Evolutionary conservation across 1,140 invertebrate genomes (phyloP), one percentile per base, ranked within the genome.

Genomic region (Drosophila biarmipes): DNA sequence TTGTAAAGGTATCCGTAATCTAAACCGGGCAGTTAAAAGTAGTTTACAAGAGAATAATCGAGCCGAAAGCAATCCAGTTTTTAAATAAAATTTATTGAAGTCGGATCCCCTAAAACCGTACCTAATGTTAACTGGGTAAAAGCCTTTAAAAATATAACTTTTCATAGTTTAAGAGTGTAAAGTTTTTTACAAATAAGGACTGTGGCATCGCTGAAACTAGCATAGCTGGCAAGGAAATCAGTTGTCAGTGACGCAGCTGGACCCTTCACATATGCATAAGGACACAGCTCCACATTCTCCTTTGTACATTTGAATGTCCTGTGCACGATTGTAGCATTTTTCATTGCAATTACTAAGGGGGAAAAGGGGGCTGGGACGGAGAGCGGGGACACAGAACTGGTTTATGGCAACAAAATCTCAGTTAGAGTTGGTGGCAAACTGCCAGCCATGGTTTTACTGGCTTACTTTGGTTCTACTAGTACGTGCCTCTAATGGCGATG

Each of bases 401-500:
- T 87, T 89, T 87, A 77, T 84, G 64, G 79, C 58, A 68, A 73
- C 48, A 58, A 80, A 89, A 80, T 89, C 79, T 79, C 82, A 76
- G 82, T 78, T 79, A 59, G 66, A 89, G 79, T 68, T 37, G 71
- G 79, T 75, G 84, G 84, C 79, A 79, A 72, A 59, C 37, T 87
- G 84, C 84, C 84, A 89, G 59, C 56, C 49, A 37, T 59, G 55
- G 43, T 56, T 55, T 49, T 38, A 76, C 57, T 85, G 73, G 73
- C 64, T 67, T 63, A 71, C 61, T 79, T 79, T 17, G 10, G 43
- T 35, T 8, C 15, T 51, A n/a, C n/a, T n/a, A n/a, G n/a, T n/a
- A 77, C 76, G 80, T 85, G 76, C 59, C 72, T 49, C 66, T 56
- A 68, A 73, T 68, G 72, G 48, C 31, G 58, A 55, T 55, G 77